Base-by-base conservation (phyloP, 2,113 vertebrate species). In the Misgurnus anguillicaudatus region DNA sequence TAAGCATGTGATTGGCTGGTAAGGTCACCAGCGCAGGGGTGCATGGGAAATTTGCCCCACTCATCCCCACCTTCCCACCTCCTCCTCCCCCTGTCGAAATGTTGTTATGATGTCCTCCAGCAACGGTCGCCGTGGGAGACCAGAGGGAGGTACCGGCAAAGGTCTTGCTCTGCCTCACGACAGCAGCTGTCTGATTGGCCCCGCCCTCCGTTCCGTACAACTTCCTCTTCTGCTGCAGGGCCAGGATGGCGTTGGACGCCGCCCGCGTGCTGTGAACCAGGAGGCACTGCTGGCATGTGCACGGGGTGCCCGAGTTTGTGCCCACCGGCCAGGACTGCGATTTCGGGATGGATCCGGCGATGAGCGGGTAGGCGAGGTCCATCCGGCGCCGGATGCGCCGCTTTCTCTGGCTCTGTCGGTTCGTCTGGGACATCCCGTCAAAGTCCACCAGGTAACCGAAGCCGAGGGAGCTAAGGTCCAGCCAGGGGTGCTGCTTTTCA, bases 311-410 rank as follows among this genome's bases (percentile, higher is more conserved):
- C 0, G 95, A 95, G 88, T 90, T 95, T 87, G 94, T 73, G 0
- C 97, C 97, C 86, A 99, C 96, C 0, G 97, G 97, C 97, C 97
- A 98, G 0, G 97, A 99, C 89, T 98, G 97, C 0, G 97, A 99
- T 74, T 98, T 98, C 81, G 97, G 97, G 89, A 99, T 97, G 88
- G 96, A 95, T 82, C 96, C 97, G 82, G 97, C 96, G 80, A 96
- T 98, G 67, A 99, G 96, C 0, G 97, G 97, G 72, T 97, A 98
- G 0, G 97, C 97, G 64, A 98, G 91, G 90, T 98, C 97, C 95
- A 98, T 96, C 82, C 97, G 96, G 3, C 96, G 91, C 16, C 97
- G 94, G 47, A 98, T 92, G 4, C 97, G 94, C 6, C 96, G 92
- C 73, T 94, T 95, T 51, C 97, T 92, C 81, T 97, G 96, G 38